These are phyloP conservation scores for Crax fasciolata DNA, from an alignment of 2,797 vertebrate species.

Conservation along the genomic window DNA sequence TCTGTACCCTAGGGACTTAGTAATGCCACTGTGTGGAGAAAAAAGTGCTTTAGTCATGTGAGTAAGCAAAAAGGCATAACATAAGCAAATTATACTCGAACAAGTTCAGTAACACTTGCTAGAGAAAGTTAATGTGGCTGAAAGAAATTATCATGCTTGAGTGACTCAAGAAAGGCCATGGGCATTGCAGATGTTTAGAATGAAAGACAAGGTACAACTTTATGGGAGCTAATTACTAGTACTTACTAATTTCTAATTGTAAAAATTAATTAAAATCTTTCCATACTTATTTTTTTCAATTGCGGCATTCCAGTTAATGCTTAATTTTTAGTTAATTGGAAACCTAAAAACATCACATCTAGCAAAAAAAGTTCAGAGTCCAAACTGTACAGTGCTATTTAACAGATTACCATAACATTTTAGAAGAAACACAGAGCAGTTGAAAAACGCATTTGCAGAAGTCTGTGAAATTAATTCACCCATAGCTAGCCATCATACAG, in stretches of 20 bases:
- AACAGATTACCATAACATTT: slow-evolving; percentile 67
- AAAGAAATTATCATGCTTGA: slow-evolving; percentile 77
- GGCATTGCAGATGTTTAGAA: slow-evolving; percentile 54
- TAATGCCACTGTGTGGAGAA: slow-evolving; percentile 38
- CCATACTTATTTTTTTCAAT: slow-evolving; percentile 36
- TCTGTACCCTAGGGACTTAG: background rate
- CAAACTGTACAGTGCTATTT: slow-evolving; percentile 69
- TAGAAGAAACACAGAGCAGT: slow-evolving; percentile 50
- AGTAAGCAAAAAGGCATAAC: slow-evolving; percentile 75
- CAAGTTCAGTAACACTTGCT: slow-evolving; percentile 80
- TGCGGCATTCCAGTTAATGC: slow-evolving; percentile 79
- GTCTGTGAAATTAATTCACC: slow-evolving; percentile 43
- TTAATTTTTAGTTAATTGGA: slow-evolving; percentile 89
- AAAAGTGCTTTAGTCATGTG: slow-evolving; percentile 54
- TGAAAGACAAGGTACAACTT: slow-evolving; percentile 43
- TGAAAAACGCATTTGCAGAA: slow-evolving; percentile 50
- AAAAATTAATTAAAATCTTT: slow-evolving; percentile 62
- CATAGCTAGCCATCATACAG: background rate
- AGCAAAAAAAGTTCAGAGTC: slow-evolving; percentile 80
- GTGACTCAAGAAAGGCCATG: slow-evolving; percentile 52
- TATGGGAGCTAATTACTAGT: background rate
- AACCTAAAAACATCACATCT: slow-evolving; percentile 81
- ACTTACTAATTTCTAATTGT: slow-evolving; percentile 62
- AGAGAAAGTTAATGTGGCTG: slow-evolving; percentile 84
- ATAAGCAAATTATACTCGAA: slow-evolving; percentile 83